Conservation (phyloP, 1,140 invertebrate species). For the Aphidius gifuensis region DNA sequence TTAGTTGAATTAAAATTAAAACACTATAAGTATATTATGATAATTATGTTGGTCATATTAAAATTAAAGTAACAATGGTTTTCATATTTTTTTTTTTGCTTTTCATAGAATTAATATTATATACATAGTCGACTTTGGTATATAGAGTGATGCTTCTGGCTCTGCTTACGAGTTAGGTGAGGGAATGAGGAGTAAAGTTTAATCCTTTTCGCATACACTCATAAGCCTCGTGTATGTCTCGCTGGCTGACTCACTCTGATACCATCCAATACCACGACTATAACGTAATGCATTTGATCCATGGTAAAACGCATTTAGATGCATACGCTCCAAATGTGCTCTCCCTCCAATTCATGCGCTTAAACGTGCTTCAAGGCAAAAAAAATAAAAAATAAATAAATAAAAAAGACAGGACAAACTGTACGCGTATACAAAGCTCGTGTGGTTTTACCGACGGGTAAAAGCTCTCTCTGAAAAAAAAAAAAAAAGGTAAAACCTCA, state of each 20-base stretch:
- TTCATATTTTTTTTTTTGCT: no score
- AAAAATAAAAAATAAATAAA: slow-evolving; percentile 1
- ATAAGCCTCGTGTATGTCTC: slow-evolving; percentile 38
- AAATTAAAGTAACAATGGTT: no score
- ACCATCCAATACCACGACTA: no score
- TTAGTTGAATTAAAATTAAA: no score
- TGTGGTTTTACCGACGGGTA: slow-evolving; percentile 16
- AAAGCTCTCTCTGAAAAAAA: slow-evolving; percentile 6
- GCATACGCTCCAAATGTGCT: slow-evolving; percentile 27
- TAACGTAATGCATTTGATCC: slow-evolving; percentile 45
- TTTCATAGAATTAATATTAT: no score
- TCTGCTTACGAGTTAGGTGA: slow-evolving; percentile 17
- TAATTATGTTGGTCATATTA: no score
- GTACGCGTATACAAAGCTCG: neutral
- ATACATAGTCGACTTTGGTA: slow-evolving; percentile 9
- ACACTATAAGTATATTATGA: no score
- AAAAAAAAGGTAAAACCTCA: neutral
- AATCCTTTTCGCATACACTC: slow-evolving; percentile 45
- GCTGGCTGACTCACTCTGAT: neutral
- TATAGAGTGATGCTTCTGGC: no score
- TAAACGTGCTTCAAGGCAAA: slow-evolving; percentile 23
- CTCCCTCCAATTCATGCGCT: slow-evolving; percentile 31
- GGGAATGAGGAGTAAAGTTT: slow-evolving; percentile 20
- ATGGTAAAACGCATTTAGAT: slow-evolving; percentile 46
- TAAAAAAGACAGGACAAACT: neutral